Evolutionary conservation across 2,797 vertebrate genomes (phyloP).

Genomic region (Okamejei kenojei): DNA sequence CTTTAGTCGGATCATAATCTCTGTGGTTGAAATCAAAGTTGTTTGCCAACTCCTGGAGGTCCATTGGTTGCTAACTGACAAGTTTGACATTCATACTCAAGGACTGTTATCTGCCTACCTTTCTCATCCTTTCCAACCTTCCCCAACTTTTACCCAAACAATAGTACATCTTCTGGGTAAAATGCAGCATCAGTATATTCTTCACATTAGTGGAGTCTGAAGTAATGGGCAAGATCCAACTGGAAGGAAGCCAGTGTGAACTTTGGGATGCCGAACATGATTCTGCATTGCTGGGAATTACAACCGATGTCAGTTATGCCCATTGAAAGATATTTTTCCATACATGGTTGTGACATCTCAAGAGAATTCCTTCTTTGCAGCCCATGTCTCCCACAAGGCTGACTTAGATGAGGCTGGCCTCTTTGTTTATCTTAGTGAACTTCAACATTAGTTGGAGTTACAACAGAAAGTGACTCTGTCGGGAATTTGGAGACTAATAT

Average conservation of each 20-base stretch:
- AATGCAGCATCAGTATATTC: neutral
- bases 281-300: neutral
- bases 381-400: neutral
- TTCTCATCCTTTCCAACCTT: neutral
- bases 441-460: neutral
- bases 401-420: neutral
- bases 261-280: neutral
- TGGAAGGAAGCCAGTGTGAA: constrained; percentile 8
- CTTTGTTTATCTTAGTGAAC: neutral
- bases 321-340: constrained; percentile 12
- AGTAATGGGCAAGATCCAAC: neutral
- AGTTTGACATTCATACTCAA: neutral
- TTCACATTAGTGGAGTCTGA: neutral
- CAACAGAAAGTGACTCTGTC: neutral
- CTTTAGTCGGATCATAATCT: constrained; percentile 2
- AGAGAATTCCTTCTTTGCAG: neutral
- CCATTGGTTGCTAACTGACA: neutral
- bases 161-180: neutral
- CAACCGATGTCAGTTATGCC: neutral
- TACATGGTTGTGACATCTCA: neutral
- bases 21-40: neutral
- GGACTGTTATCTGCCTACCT: neutral
- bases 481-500: neutral
- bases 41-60: neutral
- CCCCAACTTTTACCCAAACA: neutral